These are phyloP conservation scores for Urosaurus nigricauda DNA, from an alignment of 2,797 vertebrate genomes.

Conservation along the genomic window DNA sequence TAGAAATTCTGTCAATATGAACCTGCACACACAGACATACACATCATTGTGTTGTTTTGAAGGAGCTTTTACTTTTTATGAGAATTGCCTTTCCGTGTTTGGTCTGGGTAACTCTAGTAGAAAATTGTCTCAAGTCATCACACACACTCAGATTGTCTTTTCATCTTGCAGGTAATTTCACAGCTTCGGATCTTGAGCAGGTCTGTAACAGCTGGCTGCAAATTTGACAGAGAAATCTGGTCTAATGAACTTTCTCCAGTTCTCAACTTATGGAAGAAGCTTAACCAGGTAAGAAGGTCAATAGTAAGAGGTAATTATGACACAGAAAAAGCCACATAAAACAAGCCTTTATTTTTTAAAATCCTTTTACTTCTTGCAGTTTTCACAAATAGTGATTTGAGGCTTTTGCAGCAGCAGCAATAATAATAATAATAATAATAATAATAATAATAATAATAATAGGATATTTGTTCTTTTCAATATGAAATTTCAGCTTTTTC, in stretches of 20 bases:
- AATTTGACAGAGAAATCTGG: constrained; percentile 97
- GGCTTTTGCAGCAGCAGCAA: not conserved
- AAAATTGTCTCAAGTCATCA: constrained; percentile 33
- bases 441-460: not conserved
- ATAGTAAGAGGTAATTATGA: not conserved
- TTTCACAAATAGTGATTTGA: not conserved
- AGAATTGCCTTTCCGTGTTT: constrained; percentile 31
- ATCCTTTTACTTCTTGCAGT: no score
- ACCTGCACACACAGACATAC: not conserved
- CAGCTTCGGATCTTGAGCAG: constrained; percentile 92
- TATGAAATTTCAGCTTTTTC: not conserved
- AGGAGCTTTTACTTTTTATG: not conserved
- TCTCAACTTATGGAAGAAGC: constrained; percentile 95
- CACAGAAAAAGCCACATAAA: no score
- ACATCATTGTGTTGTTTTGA: not conserved
- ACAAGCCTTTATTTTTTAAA: not conserved
- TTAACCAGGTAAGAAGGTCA: constrained; percentile 89
- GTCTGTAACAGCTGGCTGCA: constrained; percentile 89
- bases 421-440: not conserved
- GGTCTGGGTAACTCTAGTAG: constrained; percentile 7
- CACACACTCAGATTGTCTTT: constrained; percentile 49
- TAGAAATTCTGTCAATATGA: not conserved
- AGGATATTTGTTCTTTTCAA: not conserved
- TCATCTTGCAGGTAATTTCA: constrained; percentile 89
- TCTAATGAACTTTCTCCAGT: constrained; percentile 92